These are phyloP conservation scores for Xanthia icteritia DNA, from an alignment of 2,888 invertebrate species.

Conservation along the genomic window DNA sequence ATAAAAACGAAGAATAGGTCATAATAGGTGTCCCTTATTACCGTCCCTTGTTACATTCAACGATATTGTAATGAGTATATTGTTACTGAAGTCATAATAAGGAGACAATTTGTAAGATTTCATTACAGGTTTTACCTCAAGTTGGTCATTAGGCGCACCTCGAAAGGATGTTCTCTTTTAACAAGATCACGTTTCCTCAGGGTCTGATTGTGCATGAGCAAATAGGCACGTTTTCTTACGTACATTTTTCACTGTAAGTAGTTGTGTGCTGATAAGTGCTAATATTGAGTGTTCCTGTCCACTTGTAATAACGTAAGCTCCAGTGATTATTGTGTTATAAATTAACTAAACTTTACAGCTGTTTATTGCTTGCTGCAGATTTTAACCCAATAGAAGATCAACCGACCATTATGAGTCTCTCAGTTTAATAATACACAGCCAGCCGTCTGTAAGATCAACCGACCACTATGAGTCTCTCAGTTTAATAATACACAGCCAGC, in stretches of 20 bases:
- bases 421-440: neutral
- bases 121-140: neutral
- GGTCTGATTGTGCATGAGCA: constrained; percentile 18
- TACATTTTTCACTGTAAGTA: constrained; percentile 5
- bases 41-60: neutral
- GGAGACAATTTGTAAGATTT: constrained; percentile 17
- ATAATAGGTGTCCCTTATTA: constrained; percentile 22
- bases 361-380: neutral
- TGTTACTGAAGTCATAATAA: neutral
- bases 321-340: neutral
- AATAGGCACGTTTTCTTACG: constrained; percentile 43
- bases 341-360: neutral
- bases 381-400: too few species aligned
- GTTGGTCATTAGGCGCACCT: constrained; percentile 18
- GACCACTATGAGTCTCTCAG: neutral
- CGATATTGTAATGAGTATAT: constrained; percentile 10
- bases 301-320: neutral
- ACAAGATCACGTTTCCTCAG: constrained; percentile 48
- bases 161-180: constrained; percentile 22
- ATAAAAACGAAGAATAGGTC: constrained; percentile 5
- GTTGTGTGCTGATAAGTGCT: constrained; percentile 10
- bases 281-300: neutral
- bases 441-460: neutral
- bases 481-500: neutral
- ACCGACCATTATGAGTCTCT: neutral